Evolutionary conservation across 2,888 invertebrate species (phyloP), one percentile per base, ranked within the genome.

Genomic region (Physocephala rufipes): DNA sequence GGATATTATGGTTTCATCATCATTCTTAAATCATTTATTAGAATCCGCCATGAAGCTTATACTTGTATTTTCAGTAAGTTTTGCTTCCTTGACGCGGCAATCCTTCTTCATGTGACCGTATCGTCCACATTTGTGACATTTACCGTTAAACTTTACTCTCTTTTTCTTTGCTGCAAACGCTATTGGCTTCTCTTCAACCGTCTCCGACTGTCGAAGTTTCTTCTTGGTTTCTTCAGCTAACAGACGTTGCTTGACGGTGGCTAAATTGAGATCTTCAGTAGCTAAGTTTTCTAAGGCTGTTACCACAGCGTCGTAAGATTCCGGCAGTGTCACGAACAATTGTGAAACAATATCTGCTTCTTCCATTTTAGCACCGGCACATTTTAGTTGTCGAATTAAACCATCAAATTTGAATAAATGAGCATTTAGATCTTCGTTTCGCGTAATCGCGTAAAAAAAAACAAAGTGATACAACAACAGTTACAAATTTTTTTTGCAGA

Each of bases 221-320:
- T 36, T 36, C 36, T 36, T 26, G 69, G 69, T 72, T 63, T 71
- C 69, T 28, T 73, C 69, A 63, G 68, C 70, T 47, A 72, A 45
- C 28, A 68, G 67, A 1, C 68, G 53, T 15, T 70, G 72, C 13
- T 72, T 74, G 2, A 67, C 72, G 70, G 64, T 67, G 24, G 67
- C 71, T 61, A 72, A 26, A 0, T 63, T 71, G 24, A 71, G 30
- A 16, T 30, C 63, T n/a, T 74, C 69, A 51, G 68, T 70, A 0
- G 62, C 71, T 68, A 73, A 61, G 47, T 71, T 73, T 73, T 73
- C 72, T 1, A 72, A n/a, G 26, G 67, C 70, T 21, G 70, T 74
- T 71, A 71, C 71, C 2, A 74, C 49, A 21, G 70, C 69, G n/a
- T 72, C 68, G 26, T 71, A 71, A 13, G 71, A 71, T 45, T 69